phyloP scores from a whole-genome alignment of 2,797 vertebrate species.

The Lepidocolaptes lacrymiger region DNA sequence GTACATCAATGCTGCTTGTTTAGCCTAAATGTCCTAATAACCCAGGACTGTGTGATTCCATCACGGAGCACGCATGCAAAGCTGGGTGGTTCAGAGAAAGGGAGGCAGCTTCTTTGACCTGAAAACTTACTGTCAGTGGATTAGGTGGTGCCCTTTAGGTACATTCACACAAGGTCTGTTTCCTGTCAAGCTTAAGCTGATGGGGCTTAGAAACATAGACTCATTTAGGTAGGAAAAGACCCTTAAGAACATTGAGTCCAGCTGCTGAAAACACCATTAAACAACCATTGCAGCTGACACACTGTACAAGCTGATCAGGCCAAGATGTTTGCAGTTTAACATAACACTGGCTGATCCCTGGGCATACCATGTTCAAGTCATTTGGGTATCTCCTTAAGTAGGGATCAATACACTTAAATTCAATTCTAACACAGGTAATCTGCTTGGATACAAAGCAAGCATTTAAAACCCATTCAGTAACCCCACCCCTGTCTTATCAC shows the following conservation, averaged over 20 bases:
- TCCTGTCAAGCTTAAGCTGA: background rate
- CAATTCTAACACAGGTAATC: background rate
- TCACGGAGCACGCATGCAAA: accelerated
- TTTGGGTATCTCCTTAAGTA: background rate
- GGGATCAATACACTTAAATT: background rate
- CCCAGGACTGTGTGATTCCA: background rate
- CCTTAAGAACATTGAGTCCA: background rate
- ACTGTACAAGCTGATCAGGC: background rate
- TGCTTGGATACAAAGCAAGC: background rate
- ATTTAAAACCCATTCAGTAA: background rate
- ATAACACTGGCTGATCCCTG: background rate
- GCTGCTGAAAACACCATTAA: background rate
- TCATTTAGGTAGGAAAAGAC: background rate
- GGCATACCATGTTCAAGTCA: background rate
- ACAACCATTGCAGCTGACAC: background rate
- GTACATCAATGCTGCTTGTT: background rate
- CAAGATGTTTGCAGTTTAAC: background rate
- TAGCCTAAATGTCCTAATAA: background rate
- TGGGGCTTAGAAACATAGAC: background rate
- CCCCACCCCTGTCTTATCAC: background rate
- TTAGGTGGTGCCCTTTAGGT: background rate
- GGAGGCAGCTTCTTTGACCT: background rate
- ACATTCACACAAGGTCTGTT: background rate
- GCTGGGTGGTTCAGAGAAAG: background rate
- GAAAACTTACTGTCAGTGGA: background rate